Evolutionary conservation across 35 echinoderm and acorn worm genomes (phyloP), one percentile per base, ranked within the genome.

Genomic region (Patiria miniata): DNA sequence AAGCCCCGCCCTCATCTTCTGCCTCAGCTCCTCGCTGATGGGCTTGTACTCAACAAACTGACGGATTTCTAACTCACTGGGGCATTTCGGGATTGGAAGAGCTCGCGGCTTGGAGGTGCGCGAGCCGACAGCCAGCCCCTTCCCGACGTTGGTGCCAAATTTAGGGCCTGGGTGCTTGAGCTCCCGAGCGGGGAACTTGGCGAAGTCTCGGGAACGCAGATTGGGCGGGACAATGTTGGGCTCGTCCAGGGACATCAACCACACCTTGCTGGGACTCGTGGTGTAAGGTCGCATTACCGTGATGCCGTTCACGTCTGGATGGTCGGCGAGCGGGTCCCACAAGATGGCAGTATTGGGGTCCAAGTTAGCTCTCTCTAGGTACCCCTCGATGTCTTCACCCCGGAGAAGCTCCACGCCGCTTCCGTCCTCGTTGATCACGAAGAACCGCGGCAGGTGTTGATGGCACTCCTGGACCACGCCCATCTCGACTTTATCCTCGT

Each of bases 91-190:
- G 17, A 91, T 61, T 16, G 86, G 89, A n/a, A 61, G 80, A 8
- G 58, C 54, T 26, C 83, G 21, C 10, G 38, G 40, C 2, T 65
- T 61, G 1, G 59, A 34, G 21, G 77, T 29, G n/a, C 50, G 78
- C 0, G 89, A 95, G n/a, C 90, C 93, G 6, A 99, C 87, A 34
- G 96, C 96, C 26, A 99, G 82, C 15, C 92, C 96, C 82, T 79
- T 91, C 8, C 96, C 96, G 0, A 99, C 96, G 37, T 92, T 92
- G 61, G 90, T 95, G 38, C 96, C 96, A 88, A 99, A 99, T 36
- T 87, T 83, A 8, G 86, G 82, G 29, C 93, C 96, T 3, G 92
- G 83, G 17, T 55, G 60, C 77, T 94, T 92, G 4, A 6, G 6
- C 79, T 99, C 96, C 2, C 68, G 81, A 0, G 96, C 16, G 36